These are phyloP conservation scores for Eleginops maclovinus DNA, from an alignment of 2,113 vertebrate species.

Conservation along the genomic window DNA sequence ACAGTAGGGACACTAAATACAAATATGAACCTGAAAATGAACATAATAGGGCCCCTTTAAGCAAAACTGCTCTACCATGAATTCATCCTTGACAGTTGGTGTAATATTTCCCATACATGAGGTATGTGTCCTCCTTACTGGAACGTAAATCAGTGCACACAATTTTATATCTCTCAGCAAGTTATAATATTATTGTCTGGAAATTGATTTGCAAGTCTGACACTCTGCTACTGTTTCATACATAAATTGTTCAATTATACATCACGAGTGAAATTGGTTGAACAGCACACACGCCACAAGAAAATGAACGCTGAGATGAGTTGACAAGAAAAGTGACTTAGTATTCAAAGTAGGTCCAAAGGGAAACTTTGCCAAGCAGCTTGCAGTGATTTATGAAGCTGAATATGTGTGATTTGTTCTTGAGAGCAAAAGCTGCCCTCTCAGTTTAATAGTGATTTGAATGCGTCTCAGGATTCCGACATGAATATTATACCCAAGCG, in stretches of 20 bases:
- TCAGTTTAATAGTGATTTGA: slow-evolving; percentile 53
- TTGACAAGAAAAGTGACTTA: slow-evolving; percentile 59
- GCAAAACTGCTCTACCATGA: background rate
- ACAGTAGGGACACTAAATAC: too few relatives aligned
- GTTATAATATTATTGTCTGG: slow-evolving; percentile 46
- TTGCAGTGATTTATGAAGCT: slow-evolving; percentile 63
- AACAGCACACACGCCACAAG: slow-evolving; percentile 17
- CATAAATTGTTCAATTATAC: slow-evolving; percentile 52
- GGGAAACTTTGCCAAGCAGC: slow-evolving; percentile 30
- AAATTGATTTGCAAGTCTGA: slow-evolving; percentile 51
- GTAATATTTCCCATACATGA: slow-evolving; percentile 5
- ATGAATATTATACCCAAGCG: slow-evolving; percentile 10
- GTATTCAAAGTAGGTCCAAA: slow-evolving; percentile 49
- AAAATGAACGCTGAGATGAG: slow-evolving; percentile 54
- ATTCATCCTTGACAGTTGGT: background rate
- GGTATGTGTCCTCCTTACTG: background rate
- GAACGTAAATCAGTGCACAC: background rate
- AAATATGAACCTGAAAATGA: too few relatives aligned
- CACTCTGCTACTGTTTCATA: slow-evolving; percentile 46
- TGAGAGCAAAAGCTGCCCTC: slow-evolving; percentile 35
- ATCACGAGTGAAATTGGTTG: slow-evolving; percentile 42
- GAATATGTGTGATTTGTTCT: slow-evolving; percentile 65
- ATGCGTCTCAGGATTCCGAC: slow-evolving; percentile 33
- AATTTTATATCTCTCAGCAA: slow-evolving; percentile 39
- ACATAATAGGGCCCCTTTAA: background rate